Evolutionary conservation across 1,140 invertebrate genomes (phyloP).

Genomic region (Caenorhabditis inopinata): DNA sequence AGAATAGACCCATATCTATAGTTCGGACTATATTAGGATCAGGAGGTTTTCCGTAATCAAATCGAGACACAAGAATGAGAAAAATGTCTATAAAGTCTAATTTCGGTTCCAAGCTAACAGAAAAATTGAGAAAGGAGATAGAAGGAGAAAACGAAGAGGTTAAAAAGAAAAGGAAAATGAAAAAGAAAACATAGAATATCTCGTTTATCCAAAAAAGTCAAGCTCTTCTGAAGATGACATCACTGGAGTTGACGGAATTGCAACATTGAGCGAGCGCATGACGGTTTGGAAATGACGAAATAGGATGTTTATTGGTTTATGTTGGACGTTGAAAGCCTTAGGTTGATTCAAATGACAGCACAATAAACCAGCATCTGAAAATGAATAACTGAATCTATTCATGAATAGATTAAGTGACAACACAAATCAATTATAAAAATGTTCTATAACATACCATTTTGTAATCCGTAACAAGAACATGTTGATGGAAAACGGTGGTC

Average conservation of each 20-base stretch:
- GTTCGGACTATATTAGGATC: neutral
- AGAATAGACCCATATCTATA: conserved; percentile 28
- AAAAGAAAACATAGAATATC: no score
- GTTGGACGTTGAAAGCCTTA: neutral
- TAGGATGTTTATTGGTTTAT: no score
- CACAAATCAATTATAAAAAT: no score
- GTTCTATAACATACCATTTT: neutral
- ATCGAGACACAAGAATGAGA: neutral
- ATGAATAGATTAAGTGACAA: no score
- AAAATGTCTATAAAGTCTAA: conserved; percentile 21
- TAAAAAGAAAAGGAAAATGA: neutral
- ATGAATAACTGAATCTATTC: neutral
- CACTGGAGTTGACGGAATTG: neutral
- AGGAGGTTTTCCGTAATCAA: neutral
- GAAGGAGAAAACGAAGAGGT: neutral
- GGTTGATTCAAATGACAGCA: neutral
- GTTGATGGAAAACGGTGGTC: neutral
- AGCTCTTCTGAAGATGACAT: no score
- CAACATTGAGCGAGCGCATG: no score
- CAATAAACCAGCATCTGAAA: conserved; percentile 11
- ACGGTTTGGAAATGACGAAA: no score
- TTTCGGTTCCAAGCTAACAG: neutral
- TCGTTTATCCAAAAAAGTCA: no score
- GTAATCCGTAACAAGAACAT: neutral
- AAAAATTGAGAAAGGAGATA: neutral